Percentiles rank a stretch among this genome's conserved stretches.
These are phyloP conservation scores for Mus minutoides DNA, from an alignment of 2,797 vertebrate species.

Conservation along the genomic window DNA sequence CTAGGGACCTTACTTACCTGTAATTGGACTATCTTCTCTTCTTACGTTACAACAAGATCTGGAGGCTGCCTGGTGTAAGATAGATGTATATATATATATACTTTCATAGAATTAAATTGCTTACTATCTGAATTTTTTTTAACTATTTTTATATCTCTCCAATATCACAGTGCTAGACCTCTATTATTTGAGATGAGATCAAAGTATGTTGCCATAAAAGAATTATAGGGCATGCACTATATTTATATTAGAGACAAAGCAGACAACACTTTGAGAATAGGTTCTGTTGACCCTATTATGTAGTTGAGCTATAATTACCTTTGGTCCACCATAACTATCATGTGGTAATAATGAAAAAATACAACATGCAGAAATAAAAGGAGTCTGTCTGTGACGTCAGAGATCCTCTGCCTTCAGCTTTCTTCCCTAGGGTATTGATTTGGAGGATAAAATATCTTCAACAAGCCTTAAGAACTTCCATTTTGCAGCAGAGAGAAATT, in stretches of 20 bases:
- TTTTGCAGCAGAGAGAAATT: constrained; percentile 55
- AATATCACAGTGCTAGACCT: not conserved
- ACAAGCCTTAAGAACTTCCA: constrained; percentile 53
- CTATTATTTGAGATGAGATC: not conserved
- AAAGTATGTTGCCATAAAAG: not conserved
- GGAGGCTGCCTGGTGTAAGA: not conserved
- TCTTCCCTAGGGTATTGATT: not conserved
- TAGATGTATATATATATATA: too few species aligned
- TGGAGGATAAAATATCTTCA: constrained; percentile 49
- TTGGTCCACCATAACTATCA: not conserved
- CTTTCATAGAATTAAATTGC: constrained; percentile 39
- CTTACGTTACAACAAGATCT: not conserved
- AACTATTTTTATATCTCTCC: not conserved
- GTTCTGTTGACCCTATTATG: constrained; percentile 22
- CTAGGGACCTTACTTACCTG: not conserved
- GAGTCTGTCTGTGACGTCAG: not conserved
- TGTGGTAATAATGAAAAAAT: not conserved
- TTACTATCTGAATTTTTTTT: not conserved
- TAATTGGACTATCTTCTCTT: not conserved
- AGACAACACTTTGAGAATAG: not conserved
- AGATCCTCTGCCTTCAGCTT: not conserved
- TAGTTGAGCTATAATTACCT: constrained; percentile 36
- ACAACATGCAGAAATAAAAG: not conserved
- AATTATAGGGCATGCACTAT: not conserved
- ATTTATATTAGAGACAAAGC: not conserved